phyloP scores from a whole-genome alignment of 2,797 vertebrate genomes.

The Argya squamiceps region DNA sequence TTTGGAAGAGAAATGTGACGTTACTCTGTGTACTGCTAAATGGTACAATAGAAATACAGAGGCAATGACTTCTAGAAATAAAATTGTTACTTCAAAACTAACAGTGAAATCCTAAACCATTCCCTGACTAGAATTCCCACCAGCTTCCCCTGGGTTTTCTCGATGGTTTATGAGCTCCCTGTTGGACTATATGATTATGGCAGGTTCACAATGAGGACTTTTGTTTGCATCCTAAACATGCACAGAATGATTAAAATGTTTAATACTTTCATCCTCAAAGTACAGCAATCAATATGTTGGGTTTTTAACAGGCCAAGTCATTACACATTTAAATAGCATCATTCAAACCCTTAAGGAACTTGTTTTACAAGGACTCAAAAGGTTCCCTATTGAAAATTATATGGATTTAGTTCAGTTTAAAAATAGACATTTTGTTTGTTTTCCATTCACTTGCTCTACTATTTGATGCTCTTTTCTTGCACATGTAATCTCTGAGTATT shows the following conservation, averaged over 20 bases:
- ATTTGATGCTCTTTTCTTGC: neutral
- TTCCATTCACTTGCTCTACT: conserved; percentile 1
- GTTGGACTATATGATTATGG: neutral
- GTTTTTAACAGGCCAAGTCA: conserved; percentile 39
- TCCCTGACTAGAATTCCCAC: neutral
- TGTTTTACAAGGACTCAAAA: conserved; percentile 35
- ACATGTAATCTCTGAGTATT: conserved; percentile 43
- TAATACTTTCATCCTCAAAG: conserved; percentile 72
- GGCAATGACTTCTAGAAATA: neutral
- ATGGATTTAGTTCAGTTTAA: conserved; percentile 45
- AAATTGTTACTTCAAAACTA: neutral
- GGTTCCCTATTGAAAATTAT: conserved; percentile 43
- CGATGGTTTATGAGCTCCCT: neutral
- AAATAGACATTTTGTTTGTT: conserved; percentile 58
- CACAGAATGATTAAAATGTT: conserved; percentile 59
- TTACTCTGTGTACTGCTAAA: neutral
- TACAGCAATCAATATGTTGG: conserved; percentile 58
- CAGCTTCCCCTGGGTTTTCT: neutral
- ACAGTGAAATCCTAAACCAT: neutral
- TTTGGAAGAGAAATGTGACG: neutral
- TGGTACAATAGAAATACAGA: neutral
- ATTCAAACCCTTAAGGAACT: conserved; percentile 46
- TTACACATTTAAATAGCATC: conserved; percentile 72
- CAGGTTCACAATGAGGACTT: conserved; percentile 77
- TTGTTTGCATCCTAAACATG: conserved; percentile 75